A percentile compares a stretch with the other conserved stretches of the same genome.
These are phyloP conservation scores for Zaprionus davidi DNA, from an alignment of 1,140 invertebrate genomes.

Conservation along the genomic window DNA sequence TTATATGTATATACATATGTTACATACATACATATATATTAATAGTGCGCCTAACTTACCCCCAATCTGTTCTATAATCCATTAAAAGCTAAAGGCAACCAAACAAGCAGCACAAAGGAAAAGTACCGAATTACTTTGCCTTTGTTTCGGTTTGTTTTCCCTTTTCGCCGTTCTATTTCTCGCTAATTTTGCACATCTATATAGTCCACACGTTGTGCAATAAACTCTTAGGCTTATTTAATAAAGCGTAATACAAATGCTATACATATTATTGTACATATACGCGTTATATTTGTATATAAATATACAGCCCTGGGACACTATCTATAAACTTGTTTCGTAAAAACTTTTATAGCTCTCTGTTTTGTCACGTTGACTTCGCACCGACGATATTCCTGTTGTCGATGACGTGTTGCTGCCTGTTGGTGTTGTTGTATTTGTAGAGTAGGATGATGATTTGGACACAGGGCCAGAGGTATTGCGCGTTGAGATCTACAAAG, in stretches of 20 bases:
- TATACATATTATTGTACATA: slow-evolving; percentile 40
- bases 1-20: slow-evolving; percentile 35
- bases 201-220: slow-evolving; percentile 45
- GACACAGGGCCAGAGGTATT: slow-evolving; percentile 32
- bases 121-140: slow-evolving; percentile 34
- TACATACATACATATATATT: slow-evolving; percentile 23
- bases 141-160: slow-evolving; percentile 8
- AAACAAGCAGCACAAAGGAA: slow-evolving; percentile 23
- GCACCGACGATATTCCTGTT: slow-evolving; percentile 34
- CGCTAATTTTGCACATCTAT: slow-evolving; percentile 31
- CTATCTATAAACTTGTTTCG: slow-evolving; percentile 82
- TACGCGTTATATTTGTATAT: slow-evolving; percentile 1
- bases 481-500: slow-evolving; percentile 57
- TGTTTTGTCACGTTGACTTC: slow-evolving; percentile 71
- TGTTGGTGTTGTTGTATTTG: slow-evolving; percentile 26
- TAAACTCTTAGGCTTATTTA: slow-evolving; percentile 62
- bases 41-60: slow-evolving; percentile 31
- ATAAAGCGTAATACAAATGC: slow-evolving; percentile 65
- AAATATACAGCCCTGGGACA: slow-evolving; percentile 33
- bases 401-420: slow-evolving; percentile 28
- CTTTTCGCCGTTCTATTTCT: slow-evolving; percentile 7
- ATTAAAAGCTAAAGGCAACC: slow-evolving; percentile 34
- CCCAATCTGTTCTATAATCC: slow-evolving; percentile 41
- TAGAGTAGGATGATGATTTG: slow-evolving; percentile 35
- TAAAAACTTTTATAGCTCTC: slow-evolving; percentile 82